Evolutionary conservation across 2,113 vertebrate genomes (phyloP).

Genomic region (Onychostoma macrolepis): DNA sequence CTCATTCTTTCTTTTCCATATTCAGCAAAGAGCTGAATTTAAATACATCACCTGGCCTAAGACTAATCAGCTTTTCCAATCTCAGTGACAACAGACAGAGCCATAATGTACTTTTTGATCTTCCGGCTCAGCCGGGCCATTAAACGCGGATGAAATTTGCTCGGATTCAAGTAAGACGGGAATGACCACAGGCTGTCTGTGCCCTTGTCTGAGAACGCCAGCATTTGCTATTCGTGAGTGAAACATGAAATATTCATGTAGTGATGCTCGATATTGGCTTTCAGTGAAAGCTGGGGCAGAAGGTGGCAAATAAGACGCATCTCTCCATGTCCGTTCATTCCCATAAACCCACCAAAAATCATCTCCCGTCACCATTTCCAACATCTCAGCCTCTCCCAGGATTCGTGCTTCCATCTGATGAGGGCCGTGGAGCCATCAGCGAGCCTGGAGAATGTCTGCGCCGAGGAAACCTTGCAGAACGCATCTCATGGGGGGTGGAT

Average conservation of each 20-base stretch:
- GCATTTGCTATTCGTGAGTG: slow-evolving; percentile 29
- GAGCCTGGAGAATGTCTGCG: slow-evolving; percentile 7
- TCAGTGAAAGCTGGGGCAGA: slow-evolving; percentile 7
- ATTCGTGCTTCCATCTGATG: not conserved
- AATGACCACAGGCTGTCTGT: slow-evolving; percentile 18
- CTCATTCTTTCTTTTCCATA: not conserved
- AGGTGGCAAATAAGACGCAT: slow-evolving; percentile 6
- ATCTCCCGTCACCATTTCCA: not conserved
- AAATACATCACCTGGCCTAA: slow-evolving; percentile 18
- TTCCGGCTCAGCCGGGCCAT: slow-evolving; percentile 16
- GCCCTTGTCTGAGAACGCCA: slow-evolving; percentile 35
- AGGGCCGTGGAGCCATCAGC: slow-evolving; percentile 17
- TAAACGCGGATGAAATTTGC: slow-evolving; percentile 21
- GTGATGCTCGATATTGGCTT: slow-evolving; percentile 7
- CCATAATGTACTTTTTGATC: slow-evolving; percentile 29
- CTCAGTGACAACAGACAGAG: slow-evolving; percentile 30
- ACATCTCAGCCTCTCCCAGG: not conserved
- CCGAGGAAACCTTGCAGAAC: slow-evolving; percentile 35
- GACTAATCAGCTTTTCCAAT: slow-evolving; percentile 18
- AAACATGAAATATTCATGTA: slow-evolving; percentile 42
- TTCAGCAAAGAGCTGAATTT: not conserved
- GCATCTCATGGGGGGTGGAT: slow-evolving; percentile 34
- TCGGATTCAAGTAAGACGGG: slow-evolving; percentile 26
- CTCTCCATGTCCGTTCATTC: not conserved
- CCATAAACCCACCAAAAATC: slow-evolving; percentile 16